Base-by-base conservation (phyloP, 2,113 vertebrate species). In the Cairina moschata region DNA sequence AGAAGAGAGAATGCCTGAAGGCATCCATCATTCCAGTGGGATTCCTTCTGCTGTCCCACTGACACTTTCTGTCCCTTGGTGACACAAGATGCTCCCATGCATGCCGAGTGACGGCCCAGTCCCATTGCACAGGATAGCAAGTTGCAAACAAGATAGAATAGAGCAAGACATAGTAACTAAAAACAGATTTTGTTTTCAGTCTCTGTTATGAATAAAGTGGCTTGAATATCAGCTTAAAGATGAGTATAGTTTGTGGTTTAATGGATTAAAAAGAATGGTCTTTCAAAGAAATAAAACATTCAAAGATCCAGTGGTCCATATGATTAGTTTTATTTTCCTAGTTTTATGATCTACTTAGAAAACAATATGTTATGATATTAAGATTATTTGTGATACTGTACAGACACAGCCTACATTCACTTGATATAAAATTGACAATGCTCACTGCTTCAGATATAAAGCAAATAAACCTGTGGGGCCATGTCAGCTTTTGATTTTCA, bases 401-500 rank as follows among this genome's bases (percentile, higher is more conserved):
- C 21, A 75, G 28, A 8, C 58, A 75, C 7, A 79, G 34, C 38
- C 32, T 60, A 26, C 13, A 34, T 63, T 75, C 25, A 38, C 6
- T 79, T 52, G 8, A 46, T 65, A 81, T 11, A 55, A 40, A 79
- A 82, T 20, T 78, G 18, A 60, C 68, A 58, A 72, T 34, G 5
- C 9, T 86, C 6, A 42, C 15, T 59, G 29, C 31, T 82, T 82
- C 38, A 46, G 23, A 73, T 56, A 17, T 55, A 36, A 93, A 34
- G 42, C 44, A 10, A 65, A 79, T 48, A 84, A 93, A 29, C 20
- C 54, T 82, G 78, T 56, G 26, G 12, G 32, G 20, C 22, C 21
- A 65, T 58, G 34, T 36, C 54, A 90, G 29, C 13, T 79, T 94
- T 85, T 73, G 38, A 90, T 82, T 90, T 94, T 88, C 46, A 58